Evolutionary conservation across 2,113 vertebrate species (phyloP).

Genomic region (Genyomyrus donnyi): DNA sequence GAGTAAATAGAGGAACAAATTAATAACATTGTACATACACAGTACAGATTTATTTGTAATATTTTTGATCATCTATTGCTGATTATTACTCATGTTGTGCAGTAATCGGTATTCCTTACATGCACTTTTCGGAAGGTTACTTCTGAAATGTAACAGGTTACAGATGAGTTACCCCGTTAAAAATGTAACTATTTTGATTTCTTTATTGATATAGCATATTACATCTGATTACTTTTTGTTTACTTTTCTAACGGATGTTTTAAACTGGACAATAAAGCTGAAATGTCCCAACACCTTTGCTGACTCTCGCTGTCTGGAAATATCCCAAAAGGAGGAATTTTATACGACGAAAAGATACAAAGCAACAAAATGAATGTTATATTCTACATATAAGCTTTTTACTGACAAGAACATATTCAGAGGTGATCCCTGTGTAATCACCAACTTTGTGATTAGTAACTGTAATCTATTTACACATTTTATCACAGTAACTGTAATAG

Average conservation of each 20-base stretch:
- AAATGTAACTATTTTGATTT: not conserved
- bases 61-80: not conserved
- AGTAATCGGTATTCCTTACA: not conserved
- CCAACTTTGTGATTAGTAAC: not conserved
- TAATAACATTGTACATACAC: not conserved
- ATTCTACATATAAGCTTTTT: not conserved
- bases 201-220: not conserved
- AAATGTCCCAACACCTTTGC: not conserved
- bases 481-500: not conserved
- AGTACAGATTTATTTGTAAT: not conserved
- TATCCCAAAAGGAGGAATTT: not conserved
- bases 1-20: not conserved
- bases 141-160: not conserved
- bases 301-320: not conserved
- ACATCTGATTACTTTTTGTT: not conserved
- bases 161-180: not conserved
- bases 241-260: not conserved
- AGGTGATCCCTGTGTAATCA: not conserved
- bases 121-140: not conserved
- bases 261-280: not conserved
- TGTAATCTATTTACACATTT: not conserved
- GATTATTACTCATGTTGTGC: not conserved
- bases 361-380: not conserved
- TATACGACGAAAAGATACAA: not conserved
- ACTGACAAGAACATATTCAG: not conserved